Evolutionary conservation across 2,888 invertebrate species (phyloP).

Genomic region (Eupithecia abbreviata): DNA sequence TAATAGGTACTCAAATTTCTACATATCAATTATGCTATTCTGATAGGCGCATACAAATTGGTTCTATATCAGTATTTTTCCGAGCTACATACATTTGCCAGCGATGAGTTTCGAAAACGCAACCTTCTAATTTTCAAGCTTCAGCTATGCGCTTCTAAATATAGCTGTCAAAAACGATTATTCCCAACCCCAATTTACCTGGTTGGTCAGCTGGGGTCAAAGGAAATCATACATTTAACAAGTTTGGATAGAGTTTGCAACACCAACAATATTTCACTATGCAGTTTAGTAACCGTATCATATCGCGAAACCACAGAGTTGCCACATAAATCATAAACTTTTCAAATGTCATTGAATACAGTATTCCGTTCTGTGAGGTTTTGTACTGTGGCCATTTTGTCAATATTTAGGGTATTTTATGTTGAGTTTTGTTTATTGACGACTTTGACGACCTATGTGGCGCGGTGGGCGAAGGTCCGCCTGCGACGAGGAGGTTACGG

Average conservation of each 20-base stretch:
- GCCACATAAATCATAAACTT: slow-evolving; percentile 73
- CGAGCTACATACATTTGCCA: background rate
- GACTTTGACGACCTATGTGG: too few relatives aligned
- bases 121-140: background rate
- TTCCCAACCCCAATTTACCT: background rate
- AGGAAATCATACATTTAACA: slow-evolving; percentile 1
- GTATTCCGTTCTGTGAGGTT: slow-evolving; percentile 36
- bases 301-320: slow-evolving; percentile 33
- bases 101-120: background rate
- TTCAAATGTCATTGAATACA: slow-evolving; percentile 60
- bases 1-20: background rate
- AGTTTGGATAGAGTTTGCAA: background rate
- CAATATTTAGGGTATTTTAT: background rate
- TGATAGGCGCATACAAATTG: background rate
- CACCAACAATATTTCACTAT: slow-evolving; percentile 11
- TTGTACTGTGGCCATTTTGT: slow-evolving; percentile 38
- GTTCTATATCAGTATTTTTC: background rate
- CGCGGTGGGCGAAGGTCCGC: too few relatives aligned
- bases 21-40: background rate
- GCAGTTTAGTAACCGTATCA: slow-evolving; percentile 16
- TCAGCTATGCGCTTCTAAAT: background rate
- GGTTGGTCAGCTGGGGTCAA: background rate
- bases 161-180: background rate
- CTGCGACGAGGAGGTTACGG: too few relatives aligned
- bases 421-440: background rate